A percentile compares a stretch with the other conserved stretches of the same genome.
phyloP scores from a whole-genome alignment of 1,140 invertebrate genomes.

The Lanistes nyassanus region DNA sequence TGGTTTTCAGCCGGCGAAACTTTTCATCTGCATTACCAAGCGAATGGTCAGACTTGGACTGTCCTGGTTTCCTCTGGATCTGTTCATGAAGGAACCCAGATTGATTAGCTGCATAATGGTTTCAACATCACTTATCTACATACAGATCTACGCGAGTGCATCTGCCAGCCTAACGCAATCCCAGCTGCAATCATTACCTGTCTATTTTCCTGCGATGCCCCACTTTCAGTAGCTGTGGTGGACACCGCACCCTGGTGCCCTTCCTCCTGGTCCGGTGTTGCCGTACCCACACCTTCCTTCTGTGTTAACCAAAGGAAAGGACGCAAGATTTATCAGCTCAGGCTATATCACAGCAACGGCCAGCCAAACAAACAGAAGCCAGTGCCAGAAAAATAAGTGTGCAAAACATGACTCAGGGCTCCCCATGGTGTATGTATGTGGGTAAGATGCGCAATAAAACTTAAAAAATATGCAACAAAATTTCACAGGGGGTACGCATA shows the following conservation, averaged over 20 bases:
- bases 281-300: conserved; percentile 73
- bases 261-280: conserved; percentile 72
- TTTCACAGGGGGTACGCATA: no score
- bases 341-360: no score
- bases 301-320: conserved; percentile 42
- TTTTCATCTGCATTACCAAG: conserved; percentile 73
- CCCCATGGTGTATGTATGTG: neutral
- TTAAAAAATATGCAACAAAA: neutral
- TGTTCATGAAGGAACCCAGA: conserved; percentile 29
- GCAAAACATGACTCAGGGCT: neutral
- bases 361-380: no score
- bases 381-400: neutral
- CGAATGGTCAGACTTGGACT: conserved; percentile 72
- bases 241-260: conserved; percentile 73
- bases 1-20: conserved; percentile 71
- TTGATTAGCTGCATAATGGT: no score
- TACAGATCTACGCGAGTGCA: no score
- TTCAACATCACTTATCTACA: no score
- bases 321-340: no score
- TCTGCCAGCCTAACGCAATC: no score
- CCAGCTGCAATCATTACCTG: neutral
- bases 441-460: neutral
- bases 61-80: conserved; percentile 71
- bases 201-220: conserved; percentile 18
- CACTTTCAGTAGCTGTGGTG: conserved; percentile 28